These are phyloP conservation scores for Amitus sp. DNA, from an alignment of 2,888 invertebrate species.

Conservation along the genomic window DNA sequence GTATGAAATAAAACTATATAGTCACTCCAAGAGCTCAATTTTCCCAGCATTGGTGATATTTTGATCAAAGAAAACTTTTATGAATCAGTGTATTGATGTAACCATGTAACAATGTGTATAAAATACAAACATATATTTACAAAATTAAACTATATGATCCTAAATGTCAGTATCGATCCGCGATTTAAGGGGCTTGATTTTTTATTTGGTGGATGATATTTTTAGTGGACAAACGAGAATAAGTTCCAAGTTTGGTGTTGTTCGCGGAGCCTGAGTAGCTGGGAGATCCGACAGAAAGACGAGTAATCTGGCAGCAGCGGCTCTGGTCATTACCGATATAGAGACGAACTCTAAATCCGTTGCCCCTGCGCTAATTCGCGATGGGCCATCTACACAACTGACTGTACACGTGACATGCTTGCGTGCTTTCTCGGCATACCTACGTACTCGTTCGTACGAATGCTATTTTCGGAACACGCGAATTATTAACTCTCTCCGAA, in stretches of 20 bases:
- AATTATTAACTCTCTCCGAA: conserved; percentile 47
- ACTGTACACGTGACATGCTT: conserved; percentile 30
- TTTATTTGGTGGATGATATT: too few species aligned
- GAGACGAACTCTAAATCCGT: conserved; percentile 36
- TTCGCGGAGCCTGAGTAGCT: not conserved
- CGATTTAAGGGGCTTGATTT: too few species aligned
- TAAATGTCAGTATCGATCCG: too few species aligned
- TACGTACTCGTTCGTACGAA: conserved; percentile 25
- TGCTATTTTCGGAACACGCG: conserved; percentile 47
- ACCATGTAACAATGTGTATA: too few species aligned
- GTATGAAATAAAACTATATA: too few species aligned
- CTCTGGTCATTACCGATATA: conserved; percentile 33
- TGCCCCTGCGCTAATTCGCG: conserved; percentile 35
- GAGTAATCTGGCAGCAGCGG: conserved; percentile 10
- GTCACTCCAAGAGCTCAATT: too few species aligned
- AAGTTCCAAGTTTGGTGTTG: not conserved
- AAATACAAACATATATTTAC: too few species aligned
- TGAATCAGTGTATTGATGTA: too few species aligned
- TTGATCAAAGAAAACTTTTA: too few species aligned
- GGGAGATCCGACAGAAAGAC: conserved; percentile 11
- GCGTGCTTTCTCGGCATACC: conserved; percentile 34
- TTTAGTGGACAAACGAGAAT: too few species aligned
- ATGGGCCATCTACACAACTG: conserved; percentile 25
- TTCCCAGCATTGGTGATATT: too few species aligned
- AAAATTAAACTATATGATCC: too few species aligned